Evolutionary conservation across 2,888 invertebrate genomes (phyloP).

Genomic region (Protophormia terraenovae): DNA sequence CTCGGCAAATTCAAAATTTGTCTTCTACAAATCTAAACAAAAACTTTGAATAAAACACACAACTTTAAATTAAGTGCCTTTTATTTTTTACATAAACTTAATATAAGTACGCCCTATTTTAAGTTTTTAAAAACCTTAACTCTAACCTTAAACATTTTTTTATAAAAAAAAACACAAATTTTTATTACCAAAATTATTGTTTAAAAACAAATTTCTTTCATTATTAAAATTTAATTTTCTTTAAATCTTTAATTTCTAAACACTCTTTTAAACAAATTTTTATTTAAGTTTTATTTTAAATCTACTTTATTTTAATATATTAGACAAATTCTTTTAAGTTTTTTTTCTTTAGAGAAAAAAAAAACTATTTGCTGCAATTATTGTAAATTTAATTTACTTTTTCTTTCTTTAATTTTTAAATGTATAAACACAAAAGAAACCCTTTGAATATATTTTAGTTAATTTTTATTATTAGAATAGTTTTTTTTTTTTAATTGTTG

Average conservation of each 20-base stretch:
- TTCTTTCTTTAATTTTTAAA: neutral
- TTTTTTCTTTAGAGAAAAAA: neutral
- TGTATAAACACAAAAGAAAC: neutral
- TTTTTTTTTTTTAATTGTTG: slow-evolving; percentile 6
- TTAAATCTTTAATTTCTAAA: neutral
- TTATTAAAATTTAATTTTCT: neutral
- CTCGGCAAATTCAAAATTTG: too few relatives aligned
- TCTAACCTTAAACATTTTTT: too few relatives aligned
- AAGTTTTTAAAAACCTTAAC: too few relatives aligned
- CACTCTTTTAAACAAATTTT: too few relatives aligned
- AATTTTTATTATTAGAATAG: neutral
- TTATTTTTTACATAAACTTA: too few relatives aligned
- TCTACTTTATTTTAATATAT: neutral
- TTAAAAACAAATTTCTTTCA: neutral
- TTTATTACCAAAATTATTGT: neutral
- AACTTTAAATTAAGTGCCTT: too few relatives aligned
- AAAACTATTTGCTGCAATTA: slow-evolving; percentile 18
- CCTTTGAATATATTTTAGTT: slow-evolving; percentile 2
- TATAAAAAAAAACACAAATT: neutral
- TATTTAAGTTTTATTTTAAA: neutral
- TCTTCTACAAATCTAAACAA: too few relatives aligned
- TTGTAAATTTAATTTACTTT: slow-evolving; percentile 38
- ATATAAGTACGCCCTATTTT: too few relatives aligned
- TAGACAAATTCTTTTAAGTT: neutral
- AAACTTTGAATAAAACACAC: too few relatives aligned